Conservation (phyloP, 1,140 invertebrate genomes). For the Scaptomyza hsui region DNA sequence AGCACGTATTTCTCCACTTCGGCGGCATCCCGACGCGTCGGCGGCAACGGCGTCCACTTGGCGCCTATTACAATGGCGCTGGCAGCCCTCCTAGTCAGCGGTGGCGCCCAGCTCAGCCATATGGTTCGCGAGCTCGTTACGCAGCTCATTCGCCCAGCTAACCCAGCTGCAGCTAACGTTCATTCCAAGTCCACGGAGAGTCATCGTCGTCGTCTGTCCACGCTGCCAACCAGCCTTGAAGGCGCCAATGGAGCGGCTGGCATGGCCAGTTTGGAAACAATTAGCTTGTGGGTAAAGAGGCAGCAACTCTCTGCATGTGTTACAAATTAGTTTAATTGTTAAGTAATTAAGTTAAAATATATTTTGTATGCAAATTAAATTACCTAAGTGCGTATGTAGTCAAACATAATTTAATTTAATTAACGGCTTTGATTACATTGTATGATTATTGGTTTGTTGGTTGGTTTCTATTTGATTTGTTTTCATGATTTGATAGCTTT, state of each 20-base stretch:
- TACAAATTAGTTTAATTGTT: constrained; percentile 56
- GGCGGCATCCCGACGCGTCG: constrained; percentile 36
- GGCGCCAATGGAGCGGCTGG: constrained; percentile 41
- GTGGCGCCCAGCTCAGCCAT: constrained; percentile 30
- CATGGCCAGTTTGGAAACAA: constrained; percentile 45
- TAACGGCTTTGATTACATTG: constrained; percentile 9
- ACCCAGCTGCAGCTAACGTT: constrained; percentile 12
- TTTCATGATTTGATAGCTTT: constrained; percentile 28
- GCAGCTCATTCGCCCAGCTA: constrained; percentile 18
- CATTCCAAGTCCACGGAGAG: constrained; percentile 31
- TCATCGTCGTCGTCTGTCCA: constrained; percentile 36
- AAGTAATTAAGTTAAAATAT: constrained; percentile 35
- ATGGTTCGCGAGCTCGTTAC: constrained; percentile 31
- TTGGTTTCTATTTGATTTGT: constrained; percentile 11
- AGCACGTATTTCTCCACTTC: constrained; percentile 70
- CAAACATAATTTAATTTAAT: constrained; percentile 12
- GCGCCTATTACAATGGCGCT: constrained; percentile 46
- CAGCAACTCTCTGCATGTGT: constrained; percentile 2
- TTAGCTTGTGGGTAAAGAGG: constrained; percentile 28
- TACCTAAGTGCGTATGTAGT: constrained; percentile 26
- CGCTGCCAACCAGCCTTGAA: constrained; percentile 48
- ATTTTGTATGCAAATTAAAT: constrained; percentile 38
- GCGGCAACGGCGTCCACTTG: constrained; percentile 45
- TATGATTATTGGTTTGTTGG: constrained; percentile 22
- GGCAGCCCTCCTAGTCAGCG: constrained; percentile 26